Base-by-base conservation (phyloP, 2,888 invertebrate genomes). In the Polydrusus cervinus region DNA sequence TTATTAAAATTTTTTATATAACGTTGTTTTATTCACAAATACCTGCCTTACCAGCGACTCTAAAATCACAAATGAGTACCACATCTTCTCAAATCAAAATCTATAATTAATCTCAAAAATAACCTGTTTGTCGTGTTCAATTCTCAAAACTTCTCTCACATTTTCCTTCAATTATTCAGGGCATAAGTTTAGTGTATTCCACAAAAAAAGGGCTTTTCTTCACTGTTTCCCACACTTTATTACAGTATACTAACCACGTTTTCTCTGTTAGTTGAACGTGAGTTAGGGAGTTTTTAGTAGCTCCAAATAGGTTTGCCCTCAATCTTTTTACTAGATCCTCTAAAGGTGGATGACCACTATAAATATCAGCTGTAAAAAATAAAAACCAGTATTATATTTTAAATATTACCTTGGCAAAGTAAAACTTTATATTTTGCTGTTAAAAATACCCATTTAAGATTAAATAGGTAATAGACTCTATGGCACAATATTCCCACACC, bases 221-320 rank as follows among this genome's bases (percentile, higher is more conserved):
- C 64, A 96, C 93, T 51, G 92, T 92, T 80, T 96, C 96, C 94
- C 95, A 95, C 0, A 94, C 93, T 86, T 94, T 94, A 55, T 90
- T 91, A 83, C 94, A 93, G 87, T 94, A 95, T 79, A 94, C 92
- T 84, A 93, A 92, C 96, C 96, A 96, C 81, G 93, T 94, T 84
- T 92, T 93, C 85, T 96, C 96, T 0, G 94, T 93, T 14, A 95
- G 87, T 76, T 92, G 90, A 8, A 93, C 90, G 79, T 93, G 93
- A 0, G 94, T 93, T 79, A 95, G 89, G 51, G 92, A 90, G 83
- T 91, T 91, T 78, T 93, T 89, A 61, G 92, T 89, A 34, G 93
- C 90, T 5, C 94, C 92, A 30, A 93, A 89, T 45, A 95, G 88
- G 87, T 94, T 93, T 82, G 91, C 91, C 49, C 92, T 89, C 10